Evolutionary conservation across 2,888 invertebrate species (phyloP).

Genomic region (Marasmarcha lunaedactyla): DNA sequence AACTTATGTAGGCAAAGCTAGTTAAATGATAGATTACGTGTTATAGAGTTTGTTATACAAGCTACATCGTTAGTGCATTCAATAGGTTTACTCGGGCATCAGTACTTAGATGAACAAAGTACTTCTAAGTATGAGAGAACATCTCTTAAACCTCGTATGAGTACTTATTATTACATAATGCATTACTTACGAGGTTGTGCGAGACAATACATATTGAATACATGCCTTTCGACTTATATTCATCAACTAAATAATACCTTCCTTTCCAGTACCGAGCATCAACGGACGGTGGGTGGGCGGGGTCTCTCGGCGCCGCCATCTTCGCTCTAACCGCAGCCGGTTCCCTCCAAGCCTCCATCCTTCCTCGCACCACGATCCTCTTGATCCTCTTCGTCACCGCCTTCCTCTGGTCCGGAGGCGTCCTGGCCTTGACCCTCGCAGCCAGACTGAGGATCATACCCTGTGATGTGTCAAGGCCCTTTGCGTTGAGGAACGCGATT

Average conservation of each 20-base stretch:
- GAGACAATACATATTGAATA: no score
- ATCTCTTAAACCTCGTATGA: no score
- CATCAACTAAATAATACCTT: conserved; percentile 64
- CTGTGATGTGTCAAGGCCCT: conserved; percentile 88
- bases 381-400: conserved; percentile 87
- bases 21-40: no score
- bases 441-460: conserved; percentile 85
- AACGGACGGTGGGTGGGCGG: conserved; percentile 87
- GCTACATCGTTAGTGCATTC: no score
- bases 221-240: no score
- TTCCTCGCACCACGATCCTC: conserved; percentile 87
- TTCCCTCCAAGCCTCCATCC: conserved; percentile 79
- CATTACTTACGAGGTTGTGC: no score
- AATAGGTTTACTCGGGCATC: no score
- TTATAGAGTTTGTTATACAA: no score
- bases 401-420: conserved; percentile 90
- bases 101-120: no score
- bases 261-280: conserved; percentile 83
- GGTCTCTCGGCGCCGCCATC: conserved; percentile 82
- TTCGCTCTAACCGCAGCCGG: conserved; percentile 82
- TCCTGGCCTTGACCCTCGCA: conserved; percentile 86
- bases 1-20: no score
- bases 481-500: conserved; percentile 84
- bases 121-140: no score
- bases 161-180: no score